phyloP scores from a whole-genome alignment of 2,797 vertebrate species.

The Toxotes lorentzi region DNA sequence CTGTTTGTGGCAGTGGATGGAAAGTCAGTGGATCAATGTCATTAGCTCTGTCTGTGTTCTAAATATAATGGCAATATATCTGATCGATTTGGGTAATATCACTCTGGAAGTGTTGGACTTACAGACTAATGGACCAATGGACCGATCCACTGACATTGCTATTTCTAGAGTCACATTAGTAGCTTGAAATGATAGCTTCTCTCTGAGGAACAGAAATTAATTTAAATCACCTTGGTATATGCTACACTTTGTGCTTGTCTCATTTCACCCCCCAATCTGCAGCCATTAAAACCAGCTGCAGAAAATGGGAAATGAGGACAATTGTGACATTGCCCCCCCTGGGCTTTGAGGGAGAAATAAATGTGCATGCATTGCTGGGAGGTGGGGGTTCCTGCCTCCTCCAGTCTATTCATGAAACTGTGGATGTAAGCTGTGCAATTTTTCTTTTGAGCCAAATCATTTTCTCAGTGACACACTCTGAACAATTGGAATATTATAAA shows the following conservation, averaged over 20 bases:
- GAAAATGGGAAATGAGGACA: slow-evolving; percentile 55
- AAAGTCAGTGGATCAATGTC: slow-evolving; percentile 18
- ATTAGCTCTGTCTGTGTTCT: slow-evolving; percentile 8
- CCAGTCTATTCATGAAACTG: slow-evolving; percentile 34
- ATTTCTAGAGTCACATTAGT: slow-evolving; percentile 12
- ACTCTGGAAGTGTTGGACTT: not conserved
- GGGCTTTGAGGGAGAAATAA: slow-evolving; percentile 50
- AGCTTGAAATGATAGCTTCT: slow-evolving; percentile 12
- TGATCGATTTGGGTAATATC: slow-evolving; percentile 14
- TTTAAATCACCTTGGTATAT: slow-evolving; percentile 44
- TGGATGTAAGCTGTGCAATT: not conserved
- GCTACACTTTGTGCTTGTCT: slow-evolving; percentile 31
- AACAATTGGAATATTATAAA: slow-evolving; percentile 3
- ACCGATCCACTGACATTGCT: slow-evolving; percentile 18
- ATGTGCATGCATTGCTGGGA: slow-evolving; percentile 32
- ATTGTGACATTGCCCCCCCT: slow-evolving; percentile 41
- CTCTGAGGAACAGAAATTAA: slow-evolving; percentile 31
- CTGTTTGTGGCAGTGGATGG: not conserved
- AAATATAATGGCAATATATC: slow-evolving; percentile 8
- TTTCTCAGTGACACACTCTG: slow-evolving; percentile 15
- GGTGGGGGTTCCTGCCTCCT: slow-evolving; percentile 34
- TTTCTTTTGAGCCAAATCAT: slow-evolving; percentile 9
- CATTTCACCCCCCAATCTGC: slow-evolving; percentile 30
- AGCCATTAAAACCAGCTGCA: slow-evolving; percentile 53
- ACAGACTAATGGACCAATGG: slow-evolving; percentile 19